Percentiles rank a stretch among this genome's conserved stretches.
Conservation (phyloP, 2,888 invertebrate species). For the Sarcophaga caerulescens region DNA sequence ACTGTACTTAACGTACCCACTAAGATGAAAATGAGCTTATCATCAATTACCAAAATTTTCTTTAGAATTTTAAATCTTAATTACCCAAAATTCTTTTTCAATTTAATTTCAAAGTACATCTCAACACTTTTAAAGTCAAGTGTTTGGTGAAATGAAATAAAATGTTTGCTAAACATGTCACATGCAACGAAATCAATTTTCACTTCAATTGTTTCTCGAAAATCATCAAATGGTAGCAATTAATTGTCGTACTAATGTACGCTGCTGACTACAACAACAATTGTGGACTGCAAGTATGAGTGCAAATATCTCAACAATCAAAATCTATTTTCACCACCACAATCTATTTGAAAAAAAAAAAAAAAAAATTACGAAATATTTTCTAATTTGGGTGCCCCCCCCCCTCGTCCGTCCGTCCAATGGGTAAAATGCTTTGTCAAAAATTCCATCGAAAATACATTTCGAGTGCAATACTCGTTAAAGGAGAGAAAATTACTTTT, state of each 20-base stretch:
- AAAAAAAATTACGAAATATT: not conserved
- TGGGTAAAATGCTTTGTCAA: conserved; percentile 58
- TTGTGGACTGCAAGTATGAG: conserved; percentile 6
- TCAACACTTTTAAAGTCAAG: not conserved
- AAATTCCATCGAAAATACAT: conserved; percentile 51
- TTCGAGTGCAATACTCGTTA: conserved; percentile 46
- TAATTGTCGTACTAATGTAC: conserved; percentile 63
- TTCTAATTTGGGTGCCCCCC: not conserved
- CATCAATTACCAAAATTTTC: not conserved
- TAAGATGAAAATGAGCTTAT: too few species aligned
- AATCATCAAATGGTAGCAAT: conserved; percentile 65
- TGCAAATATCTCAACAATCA: conserved; percentile 45
- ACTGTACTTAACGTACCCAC: too few species aligned
- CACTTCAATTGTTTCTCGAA: conserved; percentile 74
- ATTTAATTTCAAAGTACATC: not conserved
- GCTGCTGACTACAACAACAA: not conserved
- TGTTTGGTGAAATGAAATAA: not conserved
- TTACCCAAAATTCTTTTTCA: not conserved
- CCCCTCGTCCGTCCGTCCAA: not conserved
- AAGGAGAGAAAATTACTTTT: conserved; percentile 55
- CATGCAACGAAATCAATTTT: conserved; percentile 80
- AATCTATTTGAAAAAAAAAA: not conserved
- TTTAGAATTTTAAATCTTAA: not conserved
- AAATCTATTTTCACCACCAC: conserved; percentile 40
- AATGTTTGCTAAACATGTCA: conserved; percentile 77